A percentile compares a stretch with the other conserved stretches of the same genome.
These are phyloP conservation scores for Cremastinae sp. DNA, from an alignment of 2,888 invertebrate species.

Conservation along the genomic window DNA sequence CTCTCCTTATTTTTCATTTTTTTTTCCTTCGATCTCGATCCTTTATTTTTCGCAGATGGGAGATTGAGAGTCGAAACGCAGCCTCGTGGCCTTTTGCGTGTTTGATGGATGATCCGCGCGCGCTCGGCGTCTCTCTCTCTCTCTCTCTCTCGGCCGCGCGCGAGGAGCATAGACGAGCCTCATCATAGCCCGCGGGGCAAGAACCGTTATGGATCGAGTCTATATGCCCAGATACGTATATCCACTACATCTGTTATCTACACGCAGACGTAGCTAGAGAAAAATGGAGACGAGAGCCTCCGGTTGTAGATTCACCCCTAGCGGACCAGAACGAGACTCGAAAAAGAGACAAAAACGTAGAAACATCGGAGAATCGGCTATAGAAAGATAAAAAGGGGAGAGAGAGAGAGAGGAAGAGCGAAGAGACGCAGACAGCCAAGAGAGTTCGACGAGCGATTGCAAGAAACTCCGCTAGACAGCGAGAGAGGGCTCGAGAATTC, in stretches of 20 bases:
- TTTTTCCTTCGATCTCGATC: conserved; percentile 43
- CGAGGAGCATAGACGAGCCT: conserved; percentile 69
- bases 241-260: not conserved
- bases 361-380: conserved; percentile 36
- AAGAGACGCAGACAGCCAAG: conserved; percentile 55
- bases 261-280: conserved; percentile 34
- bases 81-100: conserved; percentile 52
- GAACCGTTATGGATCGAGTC: conserved; percentile 74
- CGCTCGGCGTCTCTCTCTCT: conserved; percentile 32
- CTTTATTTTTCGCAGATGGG: conserved; percentile 4
- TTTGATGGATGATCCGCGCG: conserved; percentile 65
- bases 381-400: conserved; percentile 17
- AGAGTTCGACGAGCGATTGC: conserved; percentile 73
- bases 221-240: conserved; percentile 10
- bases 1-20: conserved; percentile 23
- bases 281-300: conserved; percentile 23
- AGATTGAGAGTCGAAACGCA: conserved; percentile 56
- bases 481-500: conserved; percentile 60
- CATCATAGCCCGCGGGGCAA: conserved; percentile 68
- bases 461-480: conserved; percentile 71
- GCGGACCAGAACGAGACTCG: conserved; percentile 19
- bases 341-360: conserved; percentile 34
- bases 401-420: conserved; percentile 10
- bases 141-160: too few species aligned
- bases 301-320: conserved; percentile 22